Conservation (phyloP, 1,140 invertebrate genomes). For the Ceratina japonica region DNA sequence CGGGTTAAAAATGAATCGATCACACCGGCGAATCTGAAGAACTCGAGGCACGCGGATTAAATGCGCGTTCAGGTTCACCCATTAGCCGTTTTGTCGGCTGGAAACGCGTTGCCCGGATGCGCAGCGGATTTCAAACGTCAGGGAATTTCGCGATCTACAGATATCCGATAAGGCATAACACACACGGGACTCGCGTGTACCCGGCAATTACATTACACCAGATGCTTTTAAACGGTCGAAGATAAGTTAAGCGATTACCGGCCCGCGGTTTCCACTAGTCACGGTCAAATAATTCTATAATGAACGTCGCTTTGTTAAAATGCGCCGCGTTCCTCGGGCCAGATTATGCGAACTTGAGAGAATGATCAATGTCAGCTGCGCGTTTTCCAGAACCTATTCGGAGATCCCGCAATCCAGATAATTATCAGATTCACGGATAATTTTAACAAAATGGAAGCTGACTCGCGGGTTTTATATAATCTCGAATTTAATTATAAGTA, state of each 20-base stretch:
- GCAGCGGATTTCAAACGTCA: constrained; percentile 35
- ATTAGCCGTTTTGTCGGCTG: constrained; percentile 15
- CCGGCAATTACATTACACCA: constrained; percentile 32
- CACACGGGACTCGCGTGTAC: constrained; percentile 15
- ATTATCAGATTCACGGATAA: too few relatives aligned
- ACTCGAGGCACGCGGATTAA: constrained; percentile 10
- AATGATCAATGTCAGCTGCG: background rate
- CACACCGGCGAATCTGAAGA: constrained; percentile 1
- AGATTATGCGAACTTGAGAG: background rate
- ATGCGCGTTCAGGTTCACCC: constrained; percentile 10
- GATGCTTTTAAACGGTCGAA: constrained; percentile 30
- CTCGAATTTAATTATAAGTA: background rate
- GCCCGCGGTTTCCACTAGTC: background rate
- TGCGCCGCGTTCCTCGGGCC: background rate
- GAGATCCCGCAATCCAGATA: too few relatives aligned
- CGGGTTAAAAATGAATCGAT: constrained; percentile 28
- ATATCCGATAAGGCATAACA: constrained; percentile 25
- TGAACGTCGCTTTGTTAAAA: too few relatives aligned
- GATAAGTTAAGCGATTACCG: constrained; percentile 33
- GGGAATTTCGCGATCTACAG: constrained; percentile 38
- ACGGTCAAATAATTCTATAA: constrained; percentile 24
- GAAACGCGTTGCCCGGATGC: constrained; percentile 3
- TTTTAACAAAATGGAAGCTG: background rate
- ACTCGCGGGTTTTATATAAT: background rate
- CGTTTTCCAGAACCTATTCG: too few relatives aligned